A percentile compares a stretch with the other conserved stretches of the same genome.
Evolutionary conservation across 1,140 invertebrate species (phyloP).

Genomic region (Bombus confusus): DNA sequence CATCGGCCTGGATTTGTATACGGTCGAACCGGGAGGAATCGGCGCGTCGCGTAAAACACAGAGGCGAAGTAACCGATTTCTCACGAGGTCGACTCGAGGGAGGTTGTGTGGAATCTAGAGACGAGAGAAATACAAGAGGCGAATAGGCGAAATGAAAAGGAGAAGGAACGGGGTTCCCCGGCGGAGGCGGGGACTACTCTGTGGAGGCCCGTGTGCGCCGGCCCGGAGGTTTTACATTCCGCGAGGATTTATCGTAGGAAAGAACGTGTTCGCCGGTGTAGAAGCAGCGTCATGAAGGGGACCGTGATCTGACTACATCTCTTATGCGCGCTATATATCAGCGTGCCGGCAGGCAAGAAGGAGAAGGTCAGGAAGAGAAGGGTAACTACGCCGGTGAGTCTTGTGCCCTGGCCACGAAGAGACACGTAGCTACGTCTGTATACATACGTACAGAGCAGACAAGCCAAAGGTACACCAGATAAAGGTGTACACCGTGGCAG

Average conservation of each 20-base stretch:
- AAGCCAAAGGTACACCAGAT: constrained; percentile 13
- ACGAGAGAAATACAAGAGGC: not conserved
- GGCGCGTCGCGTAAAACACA: not conserved
- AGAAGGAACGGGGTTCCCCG: constrained; percentile 11
- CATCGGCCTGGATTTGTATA: constrained; percentile 50
- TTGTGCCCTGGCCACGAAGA: constrained; percentile 29
- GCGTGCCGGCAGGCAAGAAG: constrained; percentile 60
- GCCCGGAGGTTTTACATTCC: constrained; percentile 72
- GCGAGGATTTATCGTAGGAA: constrained; percentile 77
- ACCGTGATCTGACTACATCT: constrained; percentile 77
- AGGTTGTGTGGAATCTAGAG: constrained; percentile 5
- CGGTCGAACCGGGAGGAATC: not conserved
- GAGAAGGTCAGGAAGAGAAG: constrained; percentile 46
- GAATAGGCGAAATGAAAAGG: constrained; percentile 7
- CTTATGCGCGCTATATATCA: constrained; percentile 76
- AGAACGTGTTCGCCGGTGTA: constrained; percentile 75
- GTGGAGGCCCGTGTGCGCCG: constrained; percentile 34
- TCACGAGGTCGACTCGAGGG: constrained; percentile 38
- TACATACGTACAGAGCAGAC: constrained; percentile 16
- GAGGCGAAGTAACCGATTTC: constrained; percentile 45
- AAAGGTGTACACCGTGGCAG: not conserved
- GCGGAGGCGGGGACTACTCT: not conserved
- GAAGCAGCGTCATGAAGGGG: constrained; percentile 75
- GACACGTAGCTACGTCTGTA: constrained; percentile 33
- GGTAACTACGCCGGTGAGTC: constrained; percentile 42